These are phyloP conservation scores for Pangasius macronema DNA, from an alignment of 2,797 vertebrate species.

Conservation along the genomic window DNA sequence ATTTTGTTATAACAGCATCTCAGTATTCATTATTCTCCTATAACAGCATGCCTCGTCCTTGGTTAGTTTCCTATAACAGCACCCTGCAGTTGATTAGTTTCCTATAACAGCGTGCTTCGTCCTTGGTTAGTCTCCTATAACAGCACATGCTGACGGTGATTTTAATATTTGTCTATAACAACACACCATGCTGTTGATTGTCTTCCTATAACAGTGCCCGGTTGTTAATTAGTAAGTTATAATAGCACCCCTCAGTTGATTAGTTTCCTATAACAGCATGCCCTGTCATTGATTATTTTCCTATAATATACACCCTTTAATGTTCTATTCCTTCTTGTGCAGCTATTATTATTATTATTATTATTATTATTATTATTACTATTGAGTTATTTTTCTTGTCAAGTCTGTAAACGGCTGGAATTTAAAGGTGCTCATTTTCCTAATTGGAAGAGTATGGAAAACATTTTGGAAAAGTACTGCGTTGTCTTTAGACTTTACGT, in stretches of 20 bases:
- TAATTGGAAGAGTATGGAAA: background rate
- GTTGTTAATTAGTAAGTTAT: no score
- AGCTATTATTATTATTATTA: background rate
- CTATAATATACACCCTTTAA: background rate
- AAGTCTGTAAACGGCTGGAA: background rate
- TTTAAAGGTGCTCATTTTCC: background rate
- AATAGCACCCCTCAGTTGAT: background rate
- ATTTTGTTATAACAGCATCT: background rate
- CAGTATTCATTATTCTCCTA: no score
- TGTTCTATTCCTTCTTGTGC: background rate
- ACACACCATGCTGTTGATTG: no score
- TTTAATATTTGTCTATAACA: no score
- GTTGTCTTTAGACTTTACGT: background rate
- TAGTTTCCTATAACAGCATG: background rate
- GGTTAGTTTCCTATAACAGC: no score
- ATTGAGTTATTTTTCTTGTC: background rate
- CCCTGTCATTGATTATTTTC: background rate
- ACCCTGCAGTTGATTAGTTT: no score
- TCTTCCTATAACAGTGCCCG: no score
- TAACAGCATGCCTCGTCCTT: no score
- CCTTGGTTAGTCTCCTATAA: background rate
- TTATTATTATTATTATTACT: background rate
- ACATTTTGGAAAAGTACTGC: background rate
- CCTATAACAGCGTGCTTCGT: no score
- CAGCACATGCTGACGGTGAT: no score